These are phyloP conservation scores for Callosobruchus maculatus DNA, from an alignment of 2,888 invertebrate genomes.

Conservation along the genomic window DNA sequence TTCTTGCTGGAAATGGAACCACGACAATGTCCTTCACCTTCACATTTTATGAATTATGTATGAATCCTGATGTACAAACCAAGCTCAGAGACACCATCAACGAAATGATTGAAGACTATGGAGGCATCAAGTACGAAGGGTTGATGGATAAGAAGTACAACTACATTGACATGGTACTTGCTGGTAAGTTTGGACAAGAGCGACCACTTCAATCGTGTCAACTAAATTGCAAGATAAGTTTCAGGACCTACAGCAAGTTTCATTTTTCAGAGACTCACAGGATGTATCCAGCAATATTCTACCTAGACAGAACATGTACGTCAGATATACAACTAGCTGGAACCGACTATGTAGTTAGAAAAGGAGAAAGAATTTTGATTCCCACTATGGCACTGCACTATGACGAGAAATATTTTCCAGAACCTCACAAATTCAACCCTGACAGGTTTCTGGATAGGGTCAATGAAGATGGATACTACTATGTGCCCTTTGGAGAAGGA, in stretches of 20 bases:
- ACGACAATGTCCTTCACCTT: constrained; percentile 58
- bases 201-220: too few relatives aligned
- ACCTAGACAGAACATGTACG: constrained; percentile 35
- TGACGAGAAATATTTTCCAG: constrained; percentile 33
- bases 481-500: constrained; percentile 36
- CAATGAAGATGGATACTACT: constrained; percentile 25
- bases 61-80: constrained; percentile 53
- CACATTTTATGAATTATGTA: constrained; percentile 54
- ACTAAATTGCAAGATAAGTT: too few relatives aligned
- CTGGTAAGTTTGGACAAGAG: too few relatives aligned
- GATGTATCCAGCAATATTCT: constrained; percentile 44
- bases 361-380: constrained; percentile 41
- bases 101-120: constrained; percentile 43
- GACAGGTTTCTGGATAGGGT: constrained; percentile 25
- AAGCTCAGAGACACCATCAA: constrained; percentile 52
- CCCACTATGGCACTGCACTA: constrained; percentile 30
- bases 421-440: constrained; percentile 33
- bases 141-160: constrained; percentile 53
- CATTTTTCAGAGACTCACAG: constrained; percentile 48
- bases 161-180: constrained; percentile 37
- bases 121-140: constrained; percentile 50
- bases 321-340: constrained; percentile 33
- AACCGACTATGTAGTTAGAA: constrained; percentile 34
- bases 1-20: constrained; percentile 61
- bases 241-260: too few relatives aligned